Conservation (phyloP, 2,888 invertebrate species). For the Coelogynopora nodosa region DNA sequence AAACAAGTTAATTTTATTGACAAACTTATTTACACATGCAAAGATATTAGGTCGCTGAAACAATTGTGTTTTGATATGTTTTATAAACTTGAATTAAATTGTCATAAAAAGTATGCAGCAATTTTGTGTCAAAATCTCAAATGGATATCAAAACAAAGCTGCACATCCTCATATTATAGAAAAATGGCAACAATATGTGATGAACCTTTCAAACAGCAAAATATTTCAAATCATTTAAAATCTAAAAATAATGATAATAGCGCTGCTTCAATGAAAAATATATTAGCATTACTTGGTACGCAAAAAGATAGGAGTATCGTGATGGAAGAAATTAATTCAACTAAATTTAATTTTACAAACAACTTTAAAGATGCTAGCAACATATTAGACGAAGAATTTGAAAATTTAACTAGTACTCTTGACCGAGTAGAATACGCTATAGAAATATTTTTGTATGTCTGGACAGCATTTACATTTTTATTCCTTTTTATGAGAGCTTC, state of each 20-base stretch:
- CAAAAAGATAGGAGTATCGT: background rate
- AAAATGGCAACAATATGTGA: background rate
- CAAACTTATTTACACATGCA: background rate
- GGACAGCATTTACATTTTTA: background rate
- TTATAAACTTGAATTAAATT: background rate
- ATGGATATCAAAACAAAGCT: background rate
- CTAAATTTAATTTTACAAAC: background rate
- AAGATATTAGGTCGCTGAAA: background rate
- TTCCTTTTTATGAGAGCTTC: background rate
- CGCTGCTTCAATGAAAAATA: background rate
- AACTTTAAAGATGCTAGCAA: background rate
- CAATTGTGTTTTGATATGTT: background rate
- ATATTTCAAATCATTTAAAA: background rate
- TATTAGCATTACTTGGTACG: background rate
- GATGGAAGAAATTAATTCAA: background rate
- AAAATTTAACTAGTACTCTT: background rate
- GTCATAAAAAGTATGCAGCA: background rate
- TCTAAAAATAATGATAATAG: background rate
- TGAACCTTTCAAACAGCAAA: background rate
- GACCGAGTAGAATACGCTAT: background rate
- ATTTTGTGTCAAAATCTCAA: background rate
- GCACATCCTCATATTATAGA: background rate
- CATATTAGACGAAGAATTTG: background rate
- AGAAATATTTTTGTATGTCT: background rate
- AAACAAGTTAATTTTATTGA: background rate